A percentile compares a stretch with the other conserved stretches of the same genome.
Conservation (phyloP, 1,140 invertebrate species). For the Diploscapter pachys region DNA sequence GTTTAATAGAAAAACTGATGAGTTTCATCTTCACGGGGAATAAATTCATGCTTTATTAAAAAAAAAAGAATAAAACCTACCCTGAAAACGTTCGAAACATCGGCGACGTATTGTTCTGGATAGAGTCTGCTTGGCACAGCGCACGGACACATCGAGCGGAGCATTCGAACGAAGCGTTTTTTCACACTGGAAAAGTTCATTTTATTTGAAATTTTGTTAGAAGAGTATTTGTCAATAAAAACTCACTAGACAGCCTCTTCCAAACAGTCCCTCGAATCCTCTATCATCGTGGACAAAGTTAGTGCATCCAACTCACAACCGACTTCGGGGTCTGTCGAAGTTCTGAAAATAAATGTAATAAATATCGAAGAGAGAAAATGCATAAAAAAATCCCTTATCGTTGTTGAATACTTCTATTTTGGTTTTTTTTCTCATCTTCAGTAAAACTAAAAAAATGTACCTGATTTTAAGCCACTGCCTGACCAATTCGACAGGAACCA, state of each 20-base stretch:
- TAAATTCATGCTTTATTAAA: not conserved
- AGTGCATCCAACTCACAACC: constrained; percentile 12
- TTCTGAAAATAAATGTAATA: no score
- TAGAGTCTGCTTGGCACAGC: constrained; percentile 15
- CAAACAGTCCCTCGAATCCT: constrained; percentile 30
- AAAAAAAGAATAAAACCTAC: not conserved
- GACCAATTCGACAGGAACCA: constrained; percentile 18
- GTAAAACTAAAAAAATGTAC: not conserved
- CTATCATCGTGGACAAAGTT: constrained; percentile 23
- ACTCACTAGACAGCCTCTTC: constrained; percentile 18
- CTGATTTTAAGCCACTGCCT: constrained; percentile 23
- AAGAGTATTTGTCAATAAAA: not conserved
- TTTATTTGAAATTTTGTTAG: not conserved
- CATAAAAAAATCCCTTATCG: no score
- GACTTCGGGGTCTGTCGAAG: constrained; percentile 1
- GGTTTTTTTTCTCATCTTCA: no score
- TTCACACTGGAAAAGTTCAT: constrained; percentile 9
- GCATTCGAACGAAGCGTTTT: constrained; percentile 4
- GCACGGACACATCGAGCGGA: constrained; percentile 18
- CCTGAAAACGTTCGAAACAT: constrained; percentile 26
- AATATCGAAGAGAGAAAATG: no score
- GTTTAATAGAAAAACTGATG: not conserved
- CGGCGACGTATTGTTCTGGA: constrained; percentile 13
- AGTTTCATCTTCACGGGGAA: no score
- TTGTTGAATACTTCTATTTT: no score